phyloP scores from a whole-genome alignment of 2,888 invertebrate genomes.

The Eristalis intricaria region DNA sequence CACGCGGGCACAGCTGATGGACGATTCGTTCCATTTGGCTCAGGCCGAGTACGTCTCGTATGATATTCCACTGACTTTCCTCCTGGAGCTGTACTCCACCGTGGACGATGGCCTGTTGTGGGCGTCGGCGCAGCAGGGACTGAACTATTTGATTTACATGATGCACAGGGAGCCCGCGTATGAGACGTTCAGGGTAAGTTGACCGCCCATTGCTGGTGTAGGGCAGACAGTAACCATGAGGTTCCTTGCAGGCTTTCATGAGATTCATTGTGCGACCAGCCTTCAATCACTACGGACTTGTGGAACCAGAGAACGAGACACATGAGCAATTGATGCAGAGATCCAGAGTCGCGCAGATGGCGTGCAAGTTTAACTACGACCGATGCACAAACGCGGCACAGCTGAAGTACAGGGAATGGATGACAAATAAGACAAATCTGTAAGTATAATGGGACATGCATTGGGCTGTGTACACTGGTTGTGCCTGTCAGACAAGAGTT shows the following conservation, averaged over 20 bases:
- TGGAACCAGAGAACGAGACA: conserved; percentile 82
- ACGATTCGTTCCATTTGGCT: conserved; percentile 85
- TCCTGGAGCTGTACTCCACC: conserved; percentile 82
- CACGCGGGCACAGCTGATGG: conserved; percentile 87
- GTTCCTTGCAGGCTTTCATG: conserved; percentile 79
- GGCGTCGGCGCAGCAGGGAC: conserved; percentile 83
- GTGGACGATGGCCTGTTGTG: conserved; percentile 85
- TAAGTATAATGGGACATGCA: conserved; percentile 75
- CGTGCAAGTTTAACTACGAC: conserved; percentile 83
- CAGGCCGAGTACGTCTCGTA: conserved; percentile 84
- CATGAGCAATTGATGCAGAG: conserved; percentile 83
- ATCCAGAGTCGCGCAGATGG: conserved; percentile 82
- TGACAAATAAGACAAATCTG: conserved; percentile 82
- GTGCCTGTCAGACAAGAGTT: too few species aligned
- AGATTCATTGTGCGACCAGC: conserved; percentile 80
- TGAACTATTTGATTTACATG: conserved; percentile 84
- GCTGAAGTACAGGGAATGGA: conserved; percentile 82
- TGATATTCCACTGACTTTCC: conserved; percentile 83
- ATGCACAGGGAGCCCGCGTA: conserved; percentile 84
- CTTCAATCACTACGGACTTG: conserved; percentile 81
- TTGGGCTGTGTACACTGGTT: neutral
- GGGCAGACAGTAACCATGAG: neutral
- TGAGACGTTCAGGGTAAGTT: conserved; percentile 84
- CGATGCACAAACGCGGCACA: conserved; percentile 82
- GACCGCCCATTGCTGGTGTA: neutral